Conservation (phyloP, 2,888 invertebrate genomes). For the Athrips mouffetella region DNA sequence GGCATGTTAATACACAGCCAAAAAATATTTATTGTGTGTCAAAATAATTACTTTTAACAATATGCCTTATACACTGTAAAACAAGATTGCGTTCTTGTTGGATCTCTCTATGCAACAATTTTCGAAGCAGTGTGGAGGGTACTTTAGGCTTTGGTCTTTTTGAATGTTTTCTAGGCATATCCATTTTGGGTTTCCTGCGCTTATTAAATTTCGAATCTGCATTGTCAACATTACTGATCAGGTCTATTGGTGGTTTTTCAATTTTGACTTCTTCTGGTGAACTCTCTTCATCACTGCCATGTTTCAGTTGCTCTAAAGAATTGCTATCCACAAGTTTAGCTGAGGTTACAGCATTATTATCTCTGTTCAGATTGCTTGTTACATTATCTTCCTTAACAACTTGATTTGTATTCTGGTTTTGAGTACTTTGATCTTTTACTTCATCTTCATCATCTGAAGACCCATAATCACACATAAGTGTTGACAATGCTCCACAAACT, state of each 20-base stretch:
- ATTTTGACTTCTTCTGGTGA: constrained; percentile 71
- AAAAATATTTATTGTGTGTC: constrained; percentile 35
- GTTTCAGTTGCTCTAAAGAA: not conserved
- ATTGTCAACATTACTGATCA: no score
- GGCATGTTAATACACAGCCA: not conserved
- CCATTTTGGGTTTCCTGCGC: constrained; percentile 20
- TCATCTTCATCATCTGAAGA: constrained; percentile 69
- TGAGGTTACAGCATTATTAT: not conserved
- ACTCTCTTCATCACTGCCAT: constrained; percentile 56
- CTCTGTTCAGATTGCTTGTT: constrained; percentile 3
- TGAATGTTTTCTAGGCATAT: constrained; percentile 22
- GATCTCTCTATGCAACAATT: constrained; percentile 87
- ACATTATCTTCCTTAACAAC: no score
- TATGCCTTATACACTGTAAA: constrained; percentile 90
- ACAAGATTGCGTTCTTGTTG: constrained; percentile 91
- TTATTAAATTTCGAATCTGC: constrained; percentile 25
- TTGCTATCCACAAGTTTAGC: constrained; percentile 7
- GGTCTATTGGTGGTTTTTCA: constrained; percentile 40
- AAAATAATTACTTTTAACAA: constrained; percentile 88
- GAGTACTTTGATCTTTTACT: not conserved
- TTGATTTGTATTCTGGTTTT: no score
- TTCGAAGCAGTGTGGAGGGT: constrained; percentile 81
- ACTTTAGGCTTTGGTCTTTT: constrained; percentile 40
- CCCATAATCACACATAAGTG: constrained; percentile 77
- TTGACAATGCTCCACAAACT: constrained; percentile 76